Evolutionary conservation across 2,797 vertebrate genomes (phyloP), one percentile per base, ranked within the genome.

Genomic region (Rachycentron canadum): DNA sequence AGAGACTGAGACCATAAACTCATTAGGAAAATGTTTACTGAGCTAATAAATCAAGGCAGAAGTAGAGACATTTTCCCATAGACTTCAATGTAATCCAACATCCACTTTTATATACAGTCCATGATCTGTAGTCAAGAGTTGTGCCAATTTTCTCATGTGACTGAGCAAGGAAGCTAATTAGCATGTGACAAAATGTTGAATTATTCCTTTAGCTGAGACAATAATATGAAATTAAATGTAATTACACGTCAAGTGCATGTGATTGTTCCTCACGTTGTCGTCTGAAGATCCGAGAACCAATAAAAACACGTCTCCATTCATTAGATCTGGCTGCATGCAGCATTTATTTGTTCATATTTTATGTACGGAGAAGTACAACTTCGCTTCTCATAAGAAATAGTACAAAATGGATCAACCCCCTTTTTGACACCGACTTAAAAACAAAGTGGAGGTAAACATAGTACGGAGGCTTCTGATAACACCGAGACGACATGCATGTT

Each of bases 291-390:
- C 17, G 16, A 36, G n/a, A 45, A 53, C 21, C 83, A 87, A 88
- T 84, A 78, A 87, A 88, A 68, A 77, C 1, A 9, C 28, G 0
- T 13, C 11, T 58, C 64, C 21, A 5, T 50, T 69, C 17, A n/a
- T 45, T 64, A 62, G 75, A 55, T 91, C 80, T 88, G 93, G 96
- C 96, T 96, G 96, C 96, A 96, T 96, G 97, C 96, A 96, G 96
- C 96, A 85, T 96, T 96, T 96, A 96, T 96, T 97, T 87, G 84
- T 86, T 93, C 90, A 90, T 91, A 72, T 92, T 92, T 89, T 86
- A 93, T 93, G 94, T 88, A 84, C 90, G 34, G 84, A 93, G 94
- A 94, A 94, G 93, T 90, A 82, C 91, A n/a, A 94, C 92, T 3
- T 91, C 84, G 87, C 93, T 90, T 92, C 92, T 90, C 89, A 91